Evolutionary conservation across 2,797 vertebrate species (phyloP), one percentile per base, ranked within the genome.

Genomic region (Perodicticus potto): DNA sequence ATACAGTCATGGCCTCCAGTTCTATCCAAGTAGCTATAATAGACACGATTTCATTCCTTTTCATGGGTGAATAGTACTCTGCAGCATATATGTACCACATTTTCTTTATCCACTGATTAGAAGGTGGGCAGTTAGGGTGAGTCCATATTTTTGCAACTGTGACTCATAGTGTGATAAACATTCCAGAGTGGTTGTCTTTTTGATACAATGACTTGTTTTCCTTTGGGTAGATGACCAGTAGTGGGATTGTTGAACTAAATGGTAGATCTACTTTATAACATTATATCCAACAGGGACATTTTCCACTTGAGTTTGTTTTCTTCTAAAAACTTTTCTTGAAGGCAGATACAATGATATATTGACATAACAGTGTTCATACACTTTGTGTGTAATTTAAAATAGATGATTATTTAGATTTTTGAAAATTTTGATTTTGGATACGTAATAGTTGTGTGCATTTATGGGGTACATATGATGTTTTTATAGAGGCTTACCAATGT

Each of bases 231-330:
- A 67, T 1, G n/a, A 3, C 16, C 65, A n/a, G 65, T 67, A 67
- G 32, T 67, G 32, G 32, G 65, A 67, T 17, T 67, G 29, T 16
- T 67, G 2, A 16, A 32, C 32, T 3, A 1, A 17, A 67, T 67
- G 65, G 65, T 19, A 67, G 65, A 32, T 67, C 65, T n/a, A n/a
- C 14, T 67, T 85, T 73, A 87, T 2, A 69, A 32, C 1, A 91
- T 0, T 32, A 65, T 88, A 85, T 81, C 5, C 19, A 86, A n/a
- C 5, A 34, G 45, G 86, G 12, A 19, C n/a, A 69, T 65, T 88
- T 93, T 96, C 27, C 59, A 32, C 2, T 70, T 69, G 27, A 81
- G 77, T 63, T 92, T 93, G 32, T 45, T 91, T 93, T 40, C 37
- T 25, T 61, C 53, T 23, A 87, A 77, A 45, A 67, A 63, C 4